Base-by-base conservation (phyloP, 2,797 vertebrate genomes). In the Synaphobranchus kaupii region DNA sequence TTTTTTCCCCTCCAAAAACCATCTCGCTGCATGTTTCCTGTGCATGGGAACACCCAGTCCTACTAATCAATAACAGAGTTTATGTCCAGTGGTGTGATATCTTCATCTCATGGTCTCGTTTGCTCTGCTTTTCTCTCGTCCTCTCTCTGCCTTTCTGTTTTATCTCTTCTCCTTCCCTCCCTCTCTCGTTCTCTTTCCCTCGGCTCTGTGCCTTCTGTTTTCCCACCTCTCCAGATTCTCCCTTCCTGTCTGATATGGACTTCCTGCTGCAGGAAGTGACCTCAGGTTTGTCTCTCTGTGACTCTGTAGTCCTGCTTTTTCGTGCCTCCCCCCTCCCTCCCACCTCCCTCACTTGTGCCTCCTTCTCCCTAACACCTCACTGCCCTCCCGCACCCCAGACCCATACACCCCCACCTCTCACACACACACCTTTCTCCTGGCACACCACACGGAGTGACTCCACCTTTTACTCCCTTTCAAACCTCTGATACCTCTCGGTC, bases 181-280 rank as follows among this genome's bases (percentile, higher is more conserved):
- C 71, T 12, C 54, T 68, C n/a, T 85, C 68, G 52, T 58, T 81
- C 10, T 76, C 34, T 86, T 44, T 78, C 0, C 90, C 81, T 91
- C 84, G 86, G 22, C 58, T 81, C 63, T 84, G 66, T 88, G 54
- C 84, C 48, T 39, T 39, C 60, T 86, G 58, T 83, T 94, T 93
- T 90, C 76, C 87, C 86, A 86, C 92, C 86, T 81, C 86, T 94
- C 89, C 95, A 98, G 98, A 97, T 92, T 94, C 96, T 96, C 96
- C 96, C 94, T 96, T 97, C 97, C 94, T 97, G 95, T 97, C 98
- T 95, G 96, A 97, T 93, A 92, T 95, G 95, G 97, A 99, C 94
- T 95, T 96, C 94, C 95, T 96, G 95, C 95, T 94, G 92, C 96
- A 97, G 93, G 97, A 97, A 95, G 96, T 97, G 94, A 93, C 95